Base-by-base conservation (phyloP, 2,888 invertebrate species). In the Drosophila subsilvestris region DNA sequence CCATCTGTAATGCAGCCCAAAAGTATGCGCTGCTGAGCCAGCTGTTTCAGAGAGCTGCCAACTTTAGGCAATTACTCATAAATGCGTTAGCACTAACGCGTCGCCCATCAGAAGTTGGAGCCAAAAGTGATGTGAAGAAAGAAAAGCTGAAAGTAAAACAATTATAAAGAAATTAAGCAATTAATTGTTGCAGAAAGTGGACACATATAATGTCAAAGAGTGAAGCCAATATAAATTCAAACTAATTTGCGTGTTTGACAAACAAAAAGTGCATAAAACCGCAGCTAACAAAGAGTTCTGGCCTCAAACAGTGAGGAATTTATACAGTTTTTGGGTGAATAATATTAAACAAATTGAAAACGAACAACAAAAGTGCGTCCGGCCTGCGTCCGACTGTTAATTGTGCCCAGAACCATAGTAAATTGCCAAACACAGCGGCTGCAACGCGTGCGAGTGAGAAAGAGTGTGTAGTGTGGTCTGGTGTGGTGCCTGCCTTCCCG, bases 61-160 rank as follows among this genome's bases (percentile, higher is more conserved):
- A 8, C 54, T 32, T 5, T 32, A 32, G 32, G 53, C 20, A 29
- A 10, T 22, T n/a, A 1, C 67, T 66, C 67, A 66, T 10, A 44
- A 25, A 1, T 43, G 54, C 67, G 65, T 43, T 1, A 37, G 37
- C 7, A 2, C 2, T 37, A 37, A n/a, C 32, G 32, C 32, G 14
- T 14, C 14, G 7, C n/a, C n/a, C 1, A n/a, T 7, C 37, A 37
- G 37, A 14, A n/a, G n/a, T 37, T 37, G 37, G 37, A 37, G n/a
- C 37, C 37, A 37, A 37, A 37, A 37, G 27, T 27, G 0, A 27
- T 1, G 27, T 9, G 27, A 6, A 27, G 6, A 6, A 14, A 14
- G 14, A 37, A 37, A 37, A 37, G 37, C 37, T 2, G 2, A n/a
- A 37, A 37, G n/a, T 37, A 7, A 37, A n/a, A 7, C 2, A 37